These are phyloP conservation scores for Lithophane socia DNA, from an alignment of 2,888 invertebrate genomes.

Conservation along the genomic window DNA sequence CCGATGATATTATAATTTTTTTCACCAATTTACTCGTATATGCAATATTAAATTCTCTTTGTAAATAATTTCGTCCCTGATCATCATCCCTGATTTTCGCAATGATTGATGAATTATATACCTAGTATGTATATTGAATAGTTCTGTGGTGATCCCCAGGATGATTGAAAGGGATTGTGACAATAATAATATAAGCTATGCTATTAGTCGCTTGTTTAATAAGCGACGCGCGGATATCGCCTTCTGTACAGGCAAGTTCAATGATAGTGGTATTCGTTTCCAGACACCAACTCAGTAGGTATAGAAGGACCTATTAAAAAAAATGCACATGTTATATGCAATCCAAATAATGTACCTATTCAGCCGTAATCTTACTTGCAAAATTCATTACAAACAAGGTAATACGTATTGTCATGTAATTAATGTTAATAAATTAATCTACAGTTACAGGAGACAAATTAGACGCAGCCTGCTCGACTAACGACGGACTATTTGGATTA, in stretches of 20 bases:
- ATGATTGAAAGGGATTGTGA: not conserved
- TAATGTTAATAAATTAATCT: constrained; percentile 90
- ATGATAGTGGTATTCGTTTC: not conserved
- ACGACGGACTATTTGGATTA: constrained; percentile 90
- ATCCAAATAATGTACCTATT: not conserved
- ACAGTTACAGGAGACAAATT: constrained; percentile 89
- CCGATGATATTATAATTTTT: no score
- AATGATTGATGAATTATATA: not conserved
- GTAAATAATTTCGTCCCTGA: no score
- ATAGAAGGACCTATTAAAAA: not conserved
- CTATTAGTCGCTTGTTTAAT: not conserved
- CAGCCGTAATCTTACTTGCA: constrained; percentile 22
- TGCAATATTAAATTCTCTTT: no score
- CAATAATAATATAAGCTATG: not conserved
- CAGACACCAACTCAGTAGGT: no score
- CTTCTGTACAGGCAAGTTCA: not conserved
- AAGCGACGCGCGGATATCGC: not conserved
- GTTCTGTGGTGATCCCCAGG: not conserved
- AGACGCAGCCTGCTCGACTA: constrained; percentile 90
- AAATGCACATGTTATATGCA: not conserved
- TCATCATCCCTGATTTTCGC: not conserved
- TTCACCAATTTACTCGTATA: no score
- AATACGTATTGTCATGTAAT: constrained; percentile 86
- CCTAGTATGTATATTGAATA: not conserved
- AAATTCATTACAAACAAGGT: constrained; percentile 66